These are phyloP conservation scores for Apis dorsata DNA, from an alignment of 1,140 invertebrate genomes.

Conservation along the genomic window DNA sequence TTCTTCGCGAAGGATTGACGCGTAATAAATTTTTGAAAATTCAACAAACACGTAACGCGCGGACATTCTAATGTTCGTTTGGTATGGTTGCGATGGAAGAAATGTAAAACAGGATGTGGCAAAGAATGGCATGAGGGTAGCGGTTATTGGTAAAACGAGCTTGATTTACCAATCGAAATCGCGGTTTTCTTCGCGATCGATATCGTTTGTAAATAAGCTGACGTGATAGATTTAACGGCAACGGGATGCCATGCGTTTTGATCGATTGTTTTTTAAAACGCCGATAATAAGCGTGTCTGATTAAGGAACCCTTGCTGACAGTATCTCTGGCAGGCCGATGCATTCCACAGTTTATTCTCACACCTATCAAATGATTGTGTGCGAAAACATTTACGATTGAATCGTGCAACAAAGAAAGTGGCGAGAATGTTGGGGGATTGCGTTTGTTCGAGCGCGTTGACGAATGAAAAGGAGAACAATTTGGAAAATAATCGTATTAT, in stretches of 20 bases:
- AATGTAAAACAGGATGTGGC: not conserved
- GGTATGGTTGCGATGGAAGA: not conserved
- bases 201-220: slow-evolving; percentile 39
- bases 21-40: not conserved
- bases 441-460: not conserved
- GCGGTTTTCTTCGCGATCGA: slow-evolving; percentile 20
- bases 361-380: not conserved
- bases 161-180: slow-evolving; percentile 8
- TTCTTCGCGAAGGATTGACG: too few relatives aligned
- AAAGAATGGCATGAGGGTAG: not conserved
- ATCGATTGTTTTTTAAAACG: slow-evolving; percentile 29
- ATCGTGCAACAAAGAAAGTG: not conserved
- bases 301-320: slow-evolving; percentile 36
- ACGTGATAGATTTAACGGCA: not conserved
- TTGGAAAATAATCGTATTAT: not conserved
- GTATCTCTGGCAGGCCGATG: slow-evolving; percentile 24
- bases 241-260: slow-evolving; percentile 6
- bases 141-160: not conserved
- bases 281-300: slow-evolving; percentile 32
- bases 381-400: slow-evolving; percentile 38
- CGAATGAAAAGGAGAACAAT: not conserved
- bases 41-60: not conserved
- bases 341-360: slow-evolving; percentile 39
- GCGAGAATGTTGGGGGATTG: too few relatives aligned
- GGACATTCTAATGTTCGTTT: not conserved